These are phyloP conservation scores for Drosophila kambysellisi DNA, from an alignment of 2,888 invertebrate species.

Conservation along the genomic window DNA sequence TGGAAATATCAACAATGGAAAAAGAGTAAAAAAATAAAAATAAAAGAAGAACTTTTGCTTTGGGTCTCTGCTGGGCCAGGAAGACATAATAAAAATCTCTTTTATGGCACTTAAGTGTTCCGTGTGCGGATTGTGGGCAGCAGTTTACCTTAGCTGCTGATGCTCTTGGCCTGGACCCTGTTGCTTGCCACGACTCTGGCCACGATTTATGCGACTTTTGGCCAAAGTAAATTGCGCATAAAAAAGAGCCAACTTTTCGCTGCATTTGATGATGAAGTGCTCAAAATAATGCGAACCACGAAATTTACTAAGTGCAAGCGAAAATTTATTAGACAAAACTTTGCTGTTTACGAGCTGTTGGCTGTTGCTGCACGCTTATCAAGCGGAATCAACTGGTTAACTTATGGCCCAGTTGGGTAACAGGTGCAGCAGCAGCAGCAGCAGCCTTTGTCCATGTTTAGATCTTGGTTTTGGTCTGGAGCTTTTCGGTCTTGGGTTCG, in stretches of 20 bases:
- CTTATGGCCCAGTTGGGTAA: constrained; percentile 68
- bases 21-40: constrained; percentile 37
- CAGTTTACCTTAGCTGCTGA: constrained; percentile 66
- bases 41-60: constrained; percentile 59
- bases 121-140: constrained; percentile 81
- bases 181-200: constrained; percentile 34
- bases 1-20: constrained; percentile 17
- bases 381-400: constrained; percentile 64
- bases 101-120: constrained; percentile 81
- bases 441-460: constrained; percentile 46
- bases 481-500: constrained; percentile 11
- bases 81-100: constrained; percentile 82
- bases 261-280: constrained; percentile 77
- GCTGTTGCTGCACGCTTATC: constrained; percentile 64
- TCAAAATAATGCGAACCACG: constrained; percentile 74
- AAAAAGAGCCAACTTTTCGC: constrained; percentile 69
- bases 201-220: constrained; percentile 77
- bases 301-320: constrained; percentile 77
- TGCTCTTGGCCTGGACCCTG: constrained; percentile 29
- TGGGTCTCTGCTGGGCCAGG: constrained; percentile 52
- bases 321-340: constrained; percentile 77
- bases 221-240: constrained; percentile 82
- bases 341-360: constrained; percentile 76
- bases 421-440: constrained; percentile 60
- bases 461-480: constrained; percentile 20